Evolutionary conservation across 2,888 invertebrate species (phyloP), one percentile per base, ranked within the genome.

Genomic region (Anorthoa munda): DNA sequence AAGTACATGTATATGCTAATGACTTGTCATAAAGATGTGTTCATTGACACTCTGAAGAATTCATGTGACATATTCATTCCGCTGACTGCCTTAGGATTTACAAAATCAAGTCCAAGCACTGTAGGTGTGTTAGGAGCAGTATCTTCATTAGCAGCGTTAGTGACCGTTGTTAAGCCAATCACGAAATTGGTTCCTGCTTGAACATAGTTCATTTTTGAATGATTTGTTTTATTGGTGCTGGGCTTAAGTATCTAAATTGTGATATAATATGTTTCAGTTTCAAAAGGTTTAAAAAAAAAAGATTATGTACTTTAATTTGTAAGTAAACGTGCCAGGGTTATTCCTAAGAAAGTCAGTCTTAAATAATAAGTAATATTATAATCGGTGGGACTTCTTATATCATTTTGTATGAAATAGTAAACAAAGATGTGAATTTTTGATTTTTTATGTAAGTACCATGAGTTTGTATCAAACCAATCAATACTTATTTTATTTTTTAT

Each of bases 31-130:
- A 97, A 97, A 87, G 97, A 98, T 92, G 96, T 99, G 15, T 96
- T 98, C 73, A 96, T 99, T 81, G 99, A 99, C 94, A 98, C 98
- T 1, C 89, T 98, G 9, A 99, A 98, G 92, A 99, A 99, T 95
- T 94, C 97, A 13, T 98, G 98, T 94, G 99, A 99, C 93, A 93
- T 99, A 72, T 98, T 98, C 87, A 98, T 99, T 90, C 99, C 99
- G 0, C 94, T 99, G 79, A 97, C 98, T 73, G 97, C 98, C 11
- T 94, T 99, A 83, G 98, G 98, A 1, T 97, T 98, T 90, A 97
- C 98, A 0, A 98, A 97, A 85, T 92, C 99, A 15, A 98, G 98
- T 77, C 98, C 99, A 0, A 98, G 98, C 75, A 97, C 97, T 31
- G 97, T 99, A 71, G 99, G 99, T 1, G 86, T 98, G 12, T 93